Evolutionary conservation across 2,113 vertebrate genomes (phyloP).

Genomic region (Dolichotis patagonum): DNA sequence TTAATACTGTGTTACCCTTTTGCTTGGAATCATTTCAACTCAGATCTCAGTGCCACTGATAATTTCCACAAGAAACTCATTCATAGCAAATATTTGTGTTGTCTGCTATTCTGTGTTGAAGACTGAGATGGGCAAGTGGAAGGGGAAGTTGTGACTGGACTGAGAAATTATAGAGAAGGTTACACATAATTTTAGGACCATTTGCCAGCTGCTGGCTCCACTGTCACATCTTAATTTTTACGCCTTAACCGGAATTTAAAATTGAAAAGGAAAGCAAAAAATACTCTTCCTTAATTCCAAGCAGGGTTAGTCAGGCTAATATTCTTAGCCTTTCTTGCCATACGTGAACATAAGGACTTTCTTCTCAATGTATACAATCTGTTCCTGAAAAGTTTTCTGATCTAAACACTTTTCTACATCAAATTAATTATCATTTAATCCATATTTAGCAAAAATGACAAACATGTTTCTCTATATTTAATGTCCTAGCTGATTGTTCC

Average conservation of each 20-base stretch:
- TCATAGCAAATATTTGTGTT: not conserved
- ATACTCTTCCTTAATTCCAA: not conserved
- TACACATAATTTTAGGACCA: not conserved
- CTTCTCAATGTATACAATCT: not conserved
- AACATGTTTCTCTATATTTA: not conserved
- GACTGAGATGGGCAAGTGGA: not conserved
- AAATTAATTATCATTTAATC: not conserved
- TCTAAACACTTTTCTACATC: not conserved
- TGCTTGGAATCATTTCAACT: not conserved
- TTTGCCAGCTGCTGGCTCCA: not conserved
- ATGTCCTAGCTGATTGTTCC: not conserved
- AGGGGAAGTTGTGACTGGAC: not conserved
- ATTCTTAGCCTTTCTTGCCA: not conserved
- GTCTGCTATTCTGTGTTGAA: not conserved
- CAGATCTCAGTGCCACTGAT: not conserved
- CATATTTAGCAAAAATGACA: not conserved
- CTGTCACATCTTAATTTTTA: not conserved
- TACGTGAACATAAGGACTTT: not conserved
- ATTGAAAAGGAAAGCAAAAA: not conserved
- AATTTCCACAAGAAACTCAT: not conserved
- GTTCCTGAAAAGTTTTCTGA: slow-evolving; percentile 15
- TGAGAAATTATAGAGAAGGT: not conserved
- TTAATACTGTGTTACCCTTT: not conserved
- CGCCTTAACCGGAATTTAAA: not conserved
- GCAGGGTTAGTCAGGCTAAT: not conserved